Conservation (phyloP, 2,797 vertebrate species). For the Cyclura pinguis region DNA sequence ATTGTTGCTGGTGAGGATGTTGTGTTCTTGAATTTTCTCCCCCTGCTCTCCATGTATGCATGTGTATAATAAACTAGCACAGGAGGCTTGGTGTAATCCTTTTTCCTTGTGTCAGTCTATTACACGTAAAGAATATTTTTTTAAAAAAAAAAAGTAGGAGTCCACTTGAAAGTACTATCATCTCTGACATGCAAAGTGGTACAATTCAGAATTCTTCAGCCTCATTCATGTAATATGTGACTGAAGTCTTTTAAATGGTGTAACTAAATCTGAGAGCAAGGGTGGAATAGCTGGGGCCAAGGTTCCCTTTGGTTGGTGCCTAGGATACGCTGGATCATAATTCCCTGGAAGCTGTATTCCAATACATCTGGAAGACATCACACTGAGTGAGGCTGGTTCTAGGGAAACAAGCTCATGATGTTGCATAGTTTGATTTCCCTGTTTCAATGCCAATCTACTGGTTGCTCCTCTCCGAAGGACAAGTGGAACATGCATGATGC, state of each 20-base stretch:
- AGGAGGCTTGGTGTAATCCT: neutral
- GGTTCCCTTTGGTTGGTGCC: too few species aligned
- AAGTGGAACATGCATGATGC: too few species aligned
- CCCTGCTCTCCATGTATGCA: too few species aligned
- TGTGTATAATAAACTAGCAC: neutral
- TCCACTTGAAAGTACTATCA: neutral
- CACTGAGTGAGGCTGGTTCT: neutral
- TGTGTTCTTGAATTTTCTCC: neutral
- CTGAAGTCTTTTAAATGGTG: neutral
- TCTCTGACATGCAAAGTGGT: neutral
- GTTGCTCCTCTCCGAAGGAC: neutral
- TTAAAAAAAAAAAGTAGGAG: neutral
- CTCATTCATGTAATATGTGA: neutral
- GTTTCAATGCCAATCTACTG: neutral
- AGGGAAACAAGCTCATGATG: neutral
- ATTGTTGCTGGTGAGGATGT: neutral
- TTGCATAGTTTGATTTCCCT: neutral
- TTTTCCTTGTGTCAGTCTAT: neutral
- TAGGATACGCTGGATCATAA: neutral
- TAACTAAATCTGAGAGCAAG: too few species aligned
- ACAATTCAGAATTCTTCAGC: neutral
- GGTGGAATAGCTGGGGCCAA: too few species aligned
- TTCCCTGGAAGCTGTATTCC: neutral
- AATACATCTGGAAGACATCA: neutral
- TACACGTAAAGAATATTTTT: neutral